Conservation (phyloP, 2,113 vertebrate genomes). For the Megaceryle torquata region DNA sequence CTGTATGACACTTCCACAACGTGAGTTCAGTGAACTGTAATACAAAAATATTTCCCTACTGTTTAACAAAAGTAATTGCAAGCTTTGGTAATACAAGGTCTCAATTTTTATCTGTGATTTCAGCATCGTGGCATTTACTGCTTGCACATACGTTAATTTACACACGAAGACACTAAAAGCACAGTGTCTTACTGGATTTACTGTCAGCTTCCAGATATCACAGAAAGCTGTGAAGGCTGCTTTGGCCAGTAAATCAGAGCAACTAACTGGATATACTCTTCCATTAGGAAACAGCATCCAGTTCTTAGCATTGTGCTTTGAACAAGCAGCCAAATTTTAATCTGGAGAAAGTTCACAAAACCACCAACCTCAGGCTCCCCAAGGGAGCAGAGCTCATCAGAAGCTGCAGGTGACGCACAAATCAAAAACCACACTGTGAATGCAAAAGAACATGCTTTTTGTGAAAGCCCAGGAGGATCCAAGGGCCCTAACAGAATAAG, state of each 20-base stretch:
- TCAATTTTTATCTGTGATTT: neutral
- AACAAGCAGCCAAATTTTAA: neutral
- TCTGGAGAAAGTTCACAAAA: neutral
- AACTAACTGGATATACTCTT: neutral
- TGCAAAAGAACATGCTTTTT: rapidly evolving
- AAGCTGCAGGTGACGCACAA: rapidly evolving
- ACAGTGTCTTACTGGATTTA: neutral
- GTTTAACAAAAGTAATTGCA: neutral
- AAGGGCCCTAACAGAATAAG: too few relatives aligned
- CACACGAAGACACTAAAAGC: neutral
- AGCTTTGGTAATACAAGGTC: neutral
- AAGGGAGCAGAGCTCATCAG: neutral
- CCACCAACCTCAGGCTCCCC: neutral
- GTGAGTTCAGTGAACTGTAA: neutral
- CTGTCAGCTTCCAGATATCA: neutral
- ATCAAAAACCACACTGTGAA: neutral
- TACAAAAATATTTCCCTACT: neutral
- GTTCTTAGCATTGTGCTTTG: neutral
- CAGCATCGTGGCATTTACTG: neutral
- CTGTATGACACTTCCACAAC: neutral
- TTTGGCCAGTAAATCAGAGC: neutral
- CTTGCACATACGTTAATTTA: neutral
- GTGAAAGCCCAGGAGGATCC: neutral
- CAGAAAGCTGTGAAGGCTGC: neutral
- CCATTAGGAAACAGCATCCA: neutral